Conservation (phyloP, 2,888 invertebrate genomes). For the Stomorhina lunata region DNA sequence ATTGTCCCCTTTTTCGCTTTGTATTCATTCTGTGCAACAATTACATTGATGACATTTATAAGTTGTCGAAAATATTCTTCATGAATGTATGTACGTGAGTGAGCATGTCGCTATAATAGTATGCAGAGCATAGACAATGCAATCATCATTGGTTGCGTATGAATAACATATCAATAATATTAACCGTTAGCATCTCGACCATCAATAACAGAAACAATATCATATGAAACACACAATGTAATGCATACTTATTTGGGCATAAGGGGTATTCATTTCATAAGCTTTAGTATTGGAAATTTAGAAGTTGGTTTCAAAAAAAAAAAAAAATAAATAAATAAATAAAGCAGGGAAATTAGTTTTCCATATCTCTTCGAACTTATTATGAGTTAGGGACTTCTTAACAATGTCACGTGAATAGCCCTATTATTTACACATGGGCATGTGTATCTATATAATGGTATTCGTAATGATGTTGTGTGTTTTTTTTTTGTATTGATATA, state of each 20-base stretch:
- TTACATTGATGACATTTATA: slow-evolving; percentile 6
- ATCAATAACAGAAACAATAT: slow-evolving; percentile 14
- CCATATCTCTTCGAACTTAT: too few species aligned
- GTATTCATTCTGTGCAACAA: neutral
- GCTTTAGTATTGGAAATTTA: too few species aligned
- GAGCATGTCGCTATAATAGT: neutral
- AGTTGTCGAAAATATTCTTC: neutral
- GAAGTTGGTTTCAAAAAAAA: too few species aligned
- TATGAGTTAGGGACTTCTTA: too few species aligned
- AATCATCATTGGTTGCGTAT: slow-evolving; percentile 34
- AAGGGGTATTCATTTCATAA: too few species aligned
- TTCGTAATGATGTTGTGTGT: neutral
- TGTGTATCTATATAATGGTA: too few species aligned
- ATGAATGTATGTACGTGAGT: neutral
- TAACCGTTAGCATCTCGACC: neutral
- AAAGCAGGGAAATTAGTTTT: too few species aligned
- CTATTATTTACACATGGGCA: too few species aligned
- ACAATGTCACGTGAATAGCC: too few species aligned
- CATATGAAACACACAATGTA: slow-evolving; percentile 13
- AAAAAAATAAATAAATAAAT: too few species aligned
- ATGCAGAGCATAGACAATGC: slow-evolving; percentile 24
- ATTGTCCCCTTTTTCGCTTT: too few species aligned
- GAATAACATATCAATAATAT: slow-evolving; percentile 56
- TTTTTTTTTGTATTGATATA: neutral
- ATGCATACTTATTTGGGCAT: too few species aligned